Conservation (phyloP, 2,888 invertebrate species). For the Drosophila mimica region DNA sequence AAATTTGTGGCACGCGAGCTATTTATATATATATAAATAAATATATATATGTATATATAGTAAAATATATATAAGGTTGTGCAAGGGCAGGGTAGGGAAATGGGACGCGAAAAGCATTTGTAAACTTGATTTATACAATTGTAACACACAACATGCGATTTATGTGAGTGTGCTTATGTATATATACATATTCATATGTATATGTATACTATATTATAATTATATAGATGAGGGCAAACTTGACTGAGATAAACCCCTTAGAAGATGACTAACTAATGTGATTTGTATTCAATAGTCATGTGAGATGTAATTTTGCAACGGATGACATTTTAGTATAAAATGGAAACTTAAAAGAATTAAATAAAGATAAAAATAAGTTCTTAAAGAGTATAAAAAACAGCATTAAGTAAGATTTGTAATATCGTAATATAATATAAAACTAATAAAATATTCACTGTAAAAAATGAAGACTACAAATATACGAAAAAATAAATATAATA, state of each 20-base stretch:
- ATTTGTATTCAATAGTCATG: slow-evolving; percentile 4
- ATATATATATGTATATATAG: not conserved
- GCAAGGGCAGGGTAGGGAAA: not conserved
- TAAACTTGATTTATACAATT: slow-evolving; percentile 59
- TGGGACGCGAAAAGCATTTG: slow-evolving; percentile 7
- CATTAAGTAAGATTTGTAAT: not conserved
- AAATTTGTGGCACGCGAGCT: slow-evolving; percentile 58
- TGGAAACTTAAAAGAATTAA: not conserved
- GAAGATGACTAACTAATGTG: not conserved
- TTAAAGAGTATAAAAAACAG: not conserved
- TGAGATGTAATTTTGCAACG: not conserved
- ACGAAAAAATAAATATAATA: too few relatives aligned
- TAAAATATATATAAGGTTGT: slow-evolving; percentile 20
- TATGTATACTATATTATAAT: not conserved
- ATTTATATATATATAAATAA: not conserved
- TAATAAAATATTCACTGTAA: not conserved
- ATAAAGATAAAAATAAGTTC: not conserved
- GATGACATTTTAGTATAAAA: not conserved
- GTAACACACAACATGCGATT: slow-evolving; percentile 44
- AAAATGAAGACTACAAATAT: not conserved
- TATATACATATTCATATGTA: not conserved
- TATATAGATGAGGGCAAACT: not conserved
- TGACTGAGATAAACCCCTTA: not conserved
- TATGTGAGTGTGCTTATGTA: slow-evolving; percentile 28
- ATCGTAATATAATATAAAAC: too few relatives aligned